These are phyloP conservation scores for Schizaphis graminum DNA, from an alignment of 2,888 invertebrate species.

Conservation along the genomic window DNA sequence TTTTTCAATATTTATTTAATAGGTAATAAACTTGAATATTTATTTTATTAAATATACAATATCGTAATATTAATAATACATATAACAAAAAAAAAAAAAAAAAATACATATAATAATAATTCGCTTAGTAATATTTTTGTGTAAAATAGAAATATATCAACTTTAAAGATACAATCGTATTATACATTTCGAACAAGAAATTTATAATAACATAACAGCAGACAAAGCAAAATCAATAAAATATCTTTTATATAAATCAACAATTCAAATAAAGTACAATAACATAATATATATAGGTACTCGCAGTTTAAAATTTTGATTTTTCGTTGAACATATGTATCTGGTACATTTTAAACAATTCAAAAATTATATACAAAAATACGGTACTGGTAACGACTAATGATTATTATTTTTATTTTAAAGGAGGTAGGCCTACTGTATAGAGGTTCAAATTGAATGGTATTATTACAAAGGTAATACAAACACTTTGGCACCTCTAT, in stretches of 20 bases:
- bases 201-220: neutral
- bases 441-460: neutral
- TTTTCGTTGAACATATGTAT: constrained; percentile 4
- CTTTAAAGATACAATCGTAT: constrained; percentile 12
- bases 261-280: constrained; percentile 26
- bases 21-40: neutral
- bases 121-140: neutral
- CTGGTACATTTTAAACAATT: constrained; percentile 15
- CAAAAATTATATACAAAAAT: constrained; percentile 26
- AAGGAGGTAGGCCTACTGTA: neutral
- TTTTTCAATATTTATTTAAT: neutral
- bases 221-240: constrained; percentile 19
- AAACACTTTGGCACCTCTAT: constrained; percentile 75
- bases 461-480: constrained; percentile 69
- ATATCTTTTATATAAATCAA: constrained; percentile 46
- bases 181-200: constrained; percentile 10
- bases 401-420: constrained; percentile 15
- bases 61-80: neutral
- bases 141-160: constrained; percentile 6
- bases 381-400: constrained; percentile 2
- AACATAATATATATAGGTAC: constrained; percentile 2
- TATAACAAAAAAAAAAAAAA: constrained; percentile 4
- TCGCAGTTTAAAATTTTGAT: constrained; percentile 18
- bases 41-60: constrained; percentile 22
- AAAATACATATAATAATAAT: neutral